Evolutionary conservation across 2,888 invertebrate species (phyloP).

Genomic region (Mimachlamys varia): DNA sequence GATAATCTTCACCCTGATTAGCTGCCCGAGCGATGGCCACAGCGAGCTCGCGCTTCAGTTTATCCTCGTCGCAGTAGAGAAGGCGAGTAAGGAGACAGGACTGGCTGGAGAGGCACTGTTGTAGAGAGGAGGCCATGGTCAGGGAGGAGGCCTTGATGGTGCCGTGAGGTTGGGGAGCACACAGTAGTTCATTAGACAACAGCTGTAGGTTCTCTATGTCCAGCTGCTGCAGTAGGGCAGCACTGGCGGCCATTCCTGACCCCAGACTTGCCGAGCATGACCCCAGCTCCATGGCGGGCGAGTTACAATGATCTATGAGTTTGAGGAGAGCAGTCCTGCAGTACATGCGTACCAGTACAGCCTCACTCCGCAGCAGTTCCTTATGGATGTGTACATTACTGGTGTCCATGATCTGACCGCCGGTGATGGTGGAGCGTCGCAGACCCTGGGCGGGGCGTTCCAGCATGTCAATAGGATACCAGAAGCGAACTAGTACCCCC

Average conservation of each 20-base stretch:
- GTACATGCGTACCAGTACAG: constrained; percentile 76
- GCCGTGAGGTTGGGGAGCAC: constrained; percentile 75
- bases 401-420: constrained; percentile 78
- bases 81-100: constrained; percentile 74
- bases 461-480: constrained; percentile 80
- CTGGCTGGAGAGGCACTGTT: constrained; percentile 71
- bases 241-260: constrained; percentile 77
- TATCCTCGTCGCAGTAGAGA: constrained; percentile 75
- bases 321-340: constrained; percentile 78
- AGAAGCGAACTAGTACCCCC: constrained; percentile 80
- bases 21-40: constrained; percentile 79
- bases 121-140: constrained; percentile 64
- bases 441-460: constrained; percentile 79
- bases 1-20: constrained; percentile 79
- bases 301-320: constrained; percentile 79
- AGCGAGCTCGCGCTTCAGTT: constrained; percentile 76
- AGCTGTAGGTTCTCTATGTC: constrained; percentile 81
- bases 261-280: constrained; percentile 70
- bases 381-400: constrained; percentile 78
- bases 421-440: constrained; percentile 76
- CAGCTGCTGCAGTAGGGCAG: constrained; percentile 77
- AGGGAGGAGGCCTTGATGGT: constrained; percentile 70
- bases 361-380: constrained; percentile 78
- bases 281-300: constrained; percentile 75
- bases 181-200: constrained; percentile 77